Base-by-base conservation (phyloP, 2,797 vertebrate species). In the Gadopsis marmoratus region DNA sequence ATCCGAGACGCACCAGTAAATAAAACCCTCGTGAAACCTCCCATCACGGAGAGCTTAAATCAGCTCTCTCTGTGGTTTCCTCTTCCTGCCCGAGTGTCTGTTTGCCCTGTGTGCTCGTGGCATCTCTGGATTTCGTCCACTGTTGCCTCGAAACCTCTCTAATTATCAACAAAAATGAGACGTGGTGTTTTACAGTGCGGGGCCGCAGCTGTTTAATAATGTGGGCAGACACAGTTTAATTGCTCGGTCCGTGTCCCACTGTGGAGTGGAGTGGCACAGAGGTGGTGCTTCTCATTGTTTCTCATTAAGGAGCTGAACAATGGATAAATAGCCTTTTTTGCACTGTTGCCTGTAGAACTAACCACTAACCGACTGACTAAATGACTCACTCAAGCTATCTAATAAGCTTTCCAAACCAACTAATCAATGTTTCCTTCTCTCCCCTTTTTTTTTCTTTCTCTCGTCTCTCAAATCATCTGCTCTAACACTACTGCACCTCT, bases 401-500 rank as follows among this genome's bases (percentile, higher is more conserved):
- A 86, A 85, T 85, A 59, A 58, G 77, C 83, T 84, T 86, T 62
- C 17, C 31, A 35, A 65, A 64, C 67, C 50, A 43, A 91, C 88
- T 92, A 93, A 93, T 79, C 84, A 26, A 55, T 78, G 71, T 87
- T 73, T 81, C 80, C 69, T 64, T 74, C 72, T 88, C 55, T 81
- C 35, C 85, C 66, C 74, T 8, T 78, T 12, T 76, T 80, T 51
- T 12, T 5, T 67, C 37, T 78, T 51, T 12, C 5, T 67, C 37
- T 78, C 56, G 67, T 81, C 70, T 82, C 41, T 71, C 33, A 7
- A 62, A 62, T 3, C 70, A 45, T 61, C 81, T 41, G 74, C 81
- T 82, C 41, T 92, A 91, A 93, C 90, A 66, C 72, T 0, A 26
- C 74, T 47, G 1, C 76, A 45, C 55, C 81, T 72, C 74, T 68